Evolutionary conservation across 2,113 vertebrate species (phyloP), one percentile per base, ranked within the genome.

Genomic region (Dendropsophus ebraccatus): DNA sequence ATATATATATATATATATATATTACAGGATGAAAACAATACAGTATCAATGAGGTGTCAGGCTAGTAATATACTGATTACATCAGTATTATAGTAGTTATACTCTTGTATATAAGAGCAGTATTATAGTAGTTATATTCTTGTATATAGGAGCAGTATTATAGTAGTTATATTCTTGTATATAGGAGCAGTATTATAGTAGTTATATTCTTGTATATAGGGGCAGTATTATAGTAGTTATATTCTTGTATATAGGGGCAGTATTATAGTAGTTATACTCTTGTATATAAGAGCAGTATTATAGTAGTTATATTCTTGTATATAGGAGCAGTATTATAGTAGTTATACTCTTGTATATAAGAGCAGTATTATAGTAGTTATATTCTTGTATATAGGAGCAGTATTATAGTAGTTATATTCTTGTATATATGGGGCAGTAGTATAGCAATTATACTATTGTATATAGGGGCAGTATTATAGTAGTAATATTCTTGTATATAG

Each of bases 121-220:
- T 58, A 58, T 58, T 58, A 58, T 58, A 58, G 56, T 58, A 58
- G 56, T 60, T 60, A 60, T 60, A 60, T 60, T 60, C 56, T 60
- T 60, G 56, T 60, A 60, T 21, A 60, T 60, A 58, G 56, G 56
- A n/a, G 56, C 56, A 58, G 56, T 58, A 58, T 58, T 58, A 23
- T 58, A 58, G 56, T 58, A 58, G 56, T 58, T 58, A 58, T 58
- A 58, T 58, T 58, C 56, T 58, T 58, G 56, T 58, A 58, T 4
- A n/a, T 58, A 58, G 56, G 21, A 21, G 16, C 41, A 41, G 41
- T 41, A 41, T 62, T 62, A 25, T 62, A 62, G 58, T 62, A 62
- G 58, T 62, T 62, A 62, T 62, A 49, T 49, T 49, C 47, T 49
- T 49, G 47, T 49, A 49, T 13, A 49, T 49, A 13, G 47, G 47